Evolutionary conservation across 2,113 vertebrate species (phyloP).

Genomic region (Hypomesus transpacificus): DNA sequence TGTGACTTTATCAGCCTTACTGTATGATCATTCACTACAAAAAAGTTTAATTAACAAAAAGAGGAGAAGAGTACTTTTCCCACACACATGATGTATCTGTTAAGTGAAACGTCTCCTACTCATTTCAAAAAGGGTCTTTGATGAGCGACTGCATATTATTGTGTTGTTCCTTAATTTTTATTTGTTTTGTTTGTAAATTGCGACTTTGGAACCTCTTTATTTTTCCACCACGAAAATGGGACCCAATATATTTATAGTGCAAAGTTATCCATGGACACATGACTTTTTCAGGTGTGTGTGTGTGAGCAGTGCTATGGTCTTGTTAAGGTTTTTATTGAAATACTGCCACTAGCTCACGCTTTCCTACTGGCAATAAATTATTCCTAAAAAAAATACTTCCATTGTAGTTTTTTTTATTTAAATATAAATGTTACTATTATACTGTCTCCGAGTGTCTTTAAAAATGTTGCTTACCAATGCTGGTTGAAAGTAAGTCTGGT

Average conservation of each 20-base stretch:
- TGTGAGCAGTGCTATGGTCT: slow-evolving; percentile 93
- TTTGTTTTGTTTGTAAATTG: slow-evolving; percentile 74
- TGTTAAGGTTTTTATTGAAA: slow-evolving; percentile 98
- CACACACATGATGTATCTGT: slow-evolving; percentile 72
- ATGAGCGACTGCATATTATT: slow-evolving; percentile 83
- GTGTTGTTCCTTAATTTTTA: slow-evolving; percentile 55
- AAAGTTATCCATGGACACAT: slow-evolving; percentile 87
- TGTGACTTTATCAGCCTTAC: slow-evolving; percentile 78
- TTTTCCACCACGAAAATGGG: slow-evolving; percentile 89
- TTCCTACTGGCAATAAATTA: slow-evolving; percentile 99
- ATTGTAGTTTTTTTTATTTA: slow-evolving; percentile 3
- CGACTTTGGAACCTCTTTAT: slow-evolving; percentile 82
- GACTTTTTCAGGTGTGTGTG: slow-evolving; percentile 88
- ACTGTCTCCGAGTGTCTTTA: neutral
- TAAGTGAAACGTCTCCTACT: slow-evolving; percentile 67
- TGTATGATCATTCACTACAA: slow-evolving; percentile 68
- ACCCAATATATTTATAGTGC: slow-evolving; percentile 91
- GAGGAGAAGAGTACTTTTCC: slow-evolving; percentile 61
- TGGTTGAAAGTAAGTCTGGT: too few relatives aligned
- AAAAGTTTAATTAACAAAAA: slow-evolving; percentile 50
- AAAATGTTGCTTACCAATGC: neutral
- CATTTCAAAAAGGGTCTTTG: slow-evolving; percentile 80
- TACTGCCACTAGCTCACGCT: slow-evolving; percentile 96
- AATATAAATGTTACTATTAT: neutral
- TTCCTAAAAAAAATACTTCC: slow-evolving; percentile 87